Percentiles rank a stretch among this genome's conserved stretches.
Evolutionary conservation across 2,888 invertebrate species (phyloP).

Genomic region (Stramonita haemastoma): DNA sequence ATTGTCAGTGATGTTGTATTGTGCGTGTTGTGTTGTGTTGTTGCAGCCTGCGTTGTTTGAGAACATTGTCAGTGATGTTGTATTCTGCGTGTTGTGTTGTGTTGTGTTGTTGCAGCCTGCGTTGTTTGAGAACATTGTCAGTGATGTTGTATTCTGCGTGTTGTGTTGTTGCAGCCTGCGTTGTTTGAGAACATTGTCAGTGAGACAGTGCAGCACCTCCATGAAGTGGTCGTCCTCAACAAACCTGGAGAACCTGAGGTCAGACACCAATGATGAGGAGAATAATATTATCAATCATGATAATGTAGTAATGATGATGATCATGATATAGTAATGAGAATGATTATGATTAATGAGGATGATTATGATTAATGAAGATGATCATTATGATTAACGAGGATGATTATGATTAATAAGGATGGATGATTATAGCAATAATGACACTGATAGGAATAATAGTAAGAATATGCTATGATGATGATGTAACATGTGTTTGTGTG

Average conservation of each 20-base stretch:
- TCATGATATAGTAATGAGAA: not conserved
- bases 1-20: not conserved
- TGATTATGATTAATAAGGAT: no score
- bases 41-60: not conserved
- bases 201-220: constrained; percentile 82
- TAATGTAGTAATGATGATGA: no score
- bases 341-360: not conserved
- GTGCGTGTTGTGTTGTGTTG: not conserved
- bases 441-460: no score
- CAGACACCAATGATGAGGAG: not conserved
- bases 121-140: no score
- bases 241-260: constrained; percentile 83
- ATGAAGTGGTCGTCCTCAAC: constrained; percentile 81
- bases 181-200: constrained; percentile 86
- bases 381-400: not conserved
- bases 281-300: no score
- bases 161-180: constrained; percentile 81
- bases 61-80: not conserved
- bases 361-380: no score
- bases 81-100: not conserved
- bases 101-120: not conserved
- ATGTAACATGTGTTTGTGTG: no score
- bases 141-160: not conserved
- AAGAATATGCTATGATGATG: no score
- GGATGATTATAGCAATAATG: no score